phyloP scores from a whole-genome alignment of 2,888 invertebrate species.

The Notodonta dromedarius region DNA sequence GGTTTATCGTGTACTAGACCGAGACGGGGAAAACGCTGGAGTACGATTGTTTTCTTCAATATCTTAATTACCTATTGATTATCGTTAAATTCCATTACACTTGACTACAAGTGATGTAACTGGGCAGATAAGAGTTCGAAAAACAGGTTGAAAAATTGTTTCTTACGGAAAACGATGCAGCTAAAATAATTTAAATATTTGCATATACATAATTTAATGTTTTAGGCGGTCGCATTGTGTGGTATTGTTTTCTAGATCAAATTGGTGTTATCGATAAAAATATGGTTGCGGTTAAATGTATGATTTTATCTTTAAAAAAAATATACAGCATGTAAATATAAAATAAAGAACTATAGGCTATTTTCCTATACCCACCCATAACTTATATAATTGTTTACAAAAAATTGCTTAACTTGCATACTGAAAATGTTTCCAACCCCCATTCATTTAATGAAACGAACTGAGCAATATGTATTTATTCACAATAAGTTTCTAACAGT shows the following conservation, averaged over 20 bases:
- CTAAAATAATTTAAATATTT: too few species aligned
- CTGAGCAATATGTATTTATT: constrained; percentile 14
- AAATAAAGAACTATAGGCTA: too few species aligned
- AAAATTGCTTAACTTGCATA: too few species aligned
- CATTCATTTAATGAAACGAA: not conserved
- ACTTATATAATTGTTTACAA: too few species aligned
- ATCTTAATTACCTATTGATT: constrained; percentile 62
- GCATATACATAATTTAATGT: too few species aligned
- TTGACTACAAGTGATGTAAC: constrained; percentile 42
- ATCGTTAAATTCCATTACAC: constrained; percentile 54
- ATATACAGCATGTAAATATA: too few species aligned
- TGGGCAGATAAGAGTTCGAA: constrained; percentile 25
- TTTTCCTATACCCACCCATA: too few species aligned
- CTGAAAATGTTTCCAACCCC: not conserved
- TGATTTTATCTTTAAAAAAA: not conserved
- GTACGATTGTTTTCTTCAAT: constrained; percentile 54
- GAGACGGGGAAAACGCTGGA: constrained; percentile 43
- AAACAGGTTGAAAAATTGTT: constrained; percentile 26
- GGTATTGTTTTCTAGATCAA: not conserved
- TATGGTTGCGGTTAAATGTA: not conserved
- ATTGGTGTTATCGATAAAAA: not conserved
- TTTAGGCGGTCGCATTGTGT: too few species aligned
- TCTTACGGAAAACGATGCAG: not conserved
- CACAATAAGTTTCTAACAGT: constrained; percentile 28
- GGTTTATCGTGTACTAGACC: constrained; percentile 55